Conservation (phyloP, 1,140 invertebrate species). For the Sweltsa coloradensis region DNA sequence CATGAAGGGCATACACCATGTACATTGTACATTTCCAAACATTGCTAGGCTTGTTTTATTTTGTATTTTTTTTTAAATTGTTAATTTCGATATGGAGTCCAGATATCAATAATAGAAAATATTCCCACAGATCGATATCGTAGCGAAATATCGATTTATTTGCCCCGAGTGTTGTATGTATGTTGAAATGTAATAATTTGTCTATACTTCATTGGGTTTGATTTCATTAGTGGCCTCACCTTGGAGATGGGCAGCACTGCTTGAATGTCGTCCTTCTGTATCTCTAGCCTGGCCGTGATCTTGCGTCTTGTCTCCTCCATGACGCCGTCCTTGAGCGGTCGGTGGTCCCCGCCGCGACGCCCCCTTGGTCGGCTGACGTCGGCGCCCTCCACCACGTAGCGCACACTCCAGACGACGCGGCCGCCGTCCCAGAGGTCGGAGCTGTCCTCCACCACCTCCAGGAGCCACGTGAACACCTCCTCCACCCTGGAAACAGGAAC, state of each 20-base stretch:
- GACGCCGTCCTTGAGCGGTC: slow-evolving; percentile 26
- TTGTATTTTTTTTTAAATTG: too few species aligned
- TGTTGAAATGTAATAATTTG: too few species aligned
- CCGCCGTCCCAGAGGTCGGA: slow-evolving; percentile 64
- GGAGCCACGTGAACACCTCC: slow-evolving; percentile 80
- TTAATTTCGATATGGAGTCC: too few species aligned
- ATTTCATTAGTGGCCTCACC: slow-evolving; percentile 44
- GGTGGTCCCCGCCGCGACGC: slow-evolving; percentile 23
- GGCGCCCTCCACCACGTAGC: slow-evolving; percentile 52
- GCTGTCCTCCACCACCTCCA: slow-evolving; percentile 74
- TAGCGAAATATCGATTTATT: too few species aligned
- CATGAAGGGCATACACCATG: too few species aligned
- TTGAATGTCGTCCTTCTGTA: slow-evolving; percentile 90
- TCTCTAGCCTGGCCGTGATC: slow-evolving; percentile 68
- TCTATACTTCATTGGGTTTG: too few species aligned
- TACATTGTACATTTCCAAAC: too few species aligned
- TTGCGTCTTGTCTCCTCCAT: slow-evolving; percentile 46
- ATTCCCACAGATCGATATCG: too few species aligned
- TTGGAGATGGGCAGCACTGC: slow-evolving; percentile 89
- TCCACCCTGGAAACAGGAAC: slow-evolving; percentile 40
- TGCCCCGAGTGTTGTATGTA: too few species aligned
- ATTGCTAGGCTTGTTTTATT: too few species aligned
- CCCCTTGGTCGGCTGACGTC: slow-evolving; percentile 30
- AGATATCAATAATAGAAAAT: too few species aligned
- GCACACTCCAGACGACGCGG: slow-evolving; percentile 65